Base-by-base conservation (phyloP, 2,797 vertebrate genomes). In the Choloepus didactylus region DNA sequence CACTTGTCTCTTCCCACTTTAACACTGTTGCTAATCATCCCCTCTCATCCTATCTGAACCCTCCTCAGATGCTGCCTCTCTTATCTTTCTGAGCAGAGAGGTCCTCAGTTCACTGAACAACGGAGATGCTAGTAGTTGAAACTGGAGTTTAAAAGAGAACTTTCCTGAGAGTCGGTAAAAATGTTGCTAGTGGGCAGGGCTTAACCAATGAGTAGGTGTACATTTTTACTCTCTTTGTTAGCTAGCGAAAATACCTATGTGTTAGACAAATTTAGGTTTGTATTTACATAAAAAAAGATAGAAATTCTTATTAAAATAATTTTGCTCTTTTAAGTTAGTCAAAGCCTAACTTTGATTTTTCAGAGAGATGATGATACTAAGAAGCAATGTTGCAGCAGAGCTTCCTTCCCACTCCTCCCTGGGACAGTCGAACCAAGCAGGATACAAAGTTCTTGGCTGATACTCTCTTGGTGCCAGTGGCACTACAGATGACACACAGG, bases 11-110 rank as follows among this genome's bases (percentile, higher is more conserved):
- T 80, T 38, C 29, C 25, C 1, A 4, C 9, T 64, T 35, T 3
- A 51, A 4, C 19, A 23, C 9, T 0, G 10, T 19, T 9, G 1
- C 1, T 19, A 38, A 15, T 8, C 0, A 8, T 10, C 5, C 5
- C 23, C n/a, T 15, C 12, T 49, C 16, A 3, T 49, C 19, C 14
- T 44, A 6, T 4, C 5, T 46, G 29, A 27, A 49, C 4, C 12
- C 12, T 35, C 21, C 5, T 80, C 31, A 5, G 1, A 59, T 51
- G 14, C 14, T 1, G 1, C 4, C 25, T 67, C 54, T 21, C 5
- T 44, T 7, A 3, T 12, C 16, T 62, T 70, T 84, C 75, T 77
- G n/a, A n/a, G 3, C 16, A 73, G 4, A 5, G 4, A 38, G 10
- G 21, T 31, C 11, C 12, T 59, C 6, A 9, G 10, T 5, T 2